Evolutionary conservation across 2,113 vertebrate genomes (phyloP), one percentile per base, ranked within the genome.

Genomic region (Sceloporus tristichus): DNA sequence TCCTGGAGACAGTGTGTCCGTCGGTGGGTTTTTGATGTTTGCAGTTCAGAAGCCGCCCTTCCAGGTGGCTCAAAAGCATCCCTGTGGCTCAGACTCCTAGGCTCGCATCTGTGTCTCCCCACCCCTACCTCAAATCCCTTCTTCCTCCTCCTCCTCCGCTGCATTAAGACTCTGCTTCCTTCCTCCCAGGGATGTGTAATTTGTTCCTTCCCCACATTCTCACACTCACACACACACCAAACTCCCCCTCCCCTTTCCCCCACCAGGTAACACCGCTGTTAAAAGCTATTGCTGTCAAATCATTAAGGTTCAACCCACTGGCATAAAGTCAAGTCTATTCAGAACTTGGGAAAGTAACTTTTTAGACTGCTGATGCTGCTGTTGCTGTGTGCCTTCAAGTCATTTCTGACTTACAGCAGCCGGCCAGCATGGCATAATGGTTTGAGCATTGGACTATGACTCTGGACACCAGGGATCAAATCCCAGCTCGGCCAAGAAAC

Each of bases 51-150:
- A 88, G 81, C 87, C 81, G 85, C 88, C 87, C 92, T 94, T 94
- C 93, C 95, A 95, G 95, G 92, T 94, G 93, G 94, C 92, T 95
- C 92, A 53, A 82, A 84, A 84, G 68, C 82, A 75, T 78, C 87
- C 88, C 84, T 82, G 86, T 40, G 94, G 94, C 94, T 95, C 95
- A 95, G 95, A 94, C 91, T 68, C 89, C 40, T 91, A 94, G 95
- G 94, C 95, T 94, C 92, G 85, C 73, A 90, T 94, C 94, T 95
- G 93, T 92, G 93, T 92, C 91, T 87, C 88, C 59, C 91, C 94
- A 92, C 93, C 93, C 90, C 90, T 91, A 90, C 90, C 90, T 92
- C 94, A 53, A 75, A 90, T 94, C 90, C 83, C 89, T 86, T 88
- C 91, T 75, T 92, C 92, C 89, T 82, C 70, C 34, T 34, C 88